Percentiles rank a stretch among this genome's conserved stretches.
Evolutionary conservation across 2,113 vertebrate genomes (phyloP).

Genomic region (Podocnemis expansa): DNA sequence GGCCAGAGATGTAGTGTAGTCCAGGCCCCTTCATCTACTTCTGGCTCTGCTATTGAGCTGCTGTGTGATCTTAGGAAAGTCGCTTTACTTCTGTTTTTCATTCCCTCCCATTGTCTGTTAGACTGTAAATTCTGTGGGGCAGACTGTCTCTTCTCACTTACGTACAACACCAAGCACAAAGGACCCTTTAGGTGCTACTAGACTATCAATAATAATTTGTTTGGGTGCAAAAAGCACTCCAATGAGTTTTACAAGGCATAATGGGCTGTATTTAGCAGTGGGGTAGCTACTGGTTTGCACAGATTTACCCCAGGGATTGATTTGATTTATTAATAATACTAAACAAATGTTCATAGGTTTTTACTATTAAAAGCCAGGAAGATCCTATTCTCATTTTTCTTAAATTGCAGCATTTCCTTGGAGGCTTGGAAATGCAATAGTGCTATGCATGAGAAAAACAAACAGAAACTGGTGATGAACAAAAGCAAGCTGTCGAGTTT

Average conservation of each 20-base stretch:
- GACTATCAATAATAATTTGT: not conserved
- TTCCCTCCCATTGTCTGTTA: not conserved
- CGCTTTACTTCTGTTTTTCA: not conserved
- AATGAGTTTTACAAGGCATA: not conserved
- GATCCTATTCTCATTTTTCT: not conserved
- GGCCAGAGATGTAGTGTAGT: not conserved
- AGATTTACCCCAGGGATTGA: not conserved
- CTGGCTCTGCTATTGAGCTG: not conserved
- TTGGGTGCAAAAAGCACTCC: not conserved
- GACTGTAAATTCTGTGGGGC: not conserved
- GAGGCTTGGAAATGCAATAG: not conserved
- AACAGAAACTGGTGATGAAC: not conserved
- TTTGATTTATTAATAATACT: not conserved
- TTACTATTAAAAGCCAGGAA: not conserved
- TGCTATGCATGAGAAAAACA: not conserved
- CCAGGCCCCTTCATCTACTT: too few relatives aligned
- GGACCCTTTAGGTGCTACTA: not conserved
- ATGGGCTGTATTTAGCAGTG: not conserved
- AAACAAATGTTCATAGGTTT: not conserved
- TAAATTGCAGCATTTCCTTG: not conserved
- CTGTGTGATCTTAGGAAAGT: not conserved
- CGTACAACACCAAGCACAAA: not conserved
- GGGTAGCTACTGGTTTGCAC: not conserved
- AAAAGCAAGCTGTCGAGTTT: not conserved
- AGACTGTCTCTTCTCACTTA: not conserved